A percentile compares a stretch with the other conserved stretches of the same genome.
phyloP scores from a whole-genome alignment of 2,113 vertebrate species.

The Solea solea region DNA sequence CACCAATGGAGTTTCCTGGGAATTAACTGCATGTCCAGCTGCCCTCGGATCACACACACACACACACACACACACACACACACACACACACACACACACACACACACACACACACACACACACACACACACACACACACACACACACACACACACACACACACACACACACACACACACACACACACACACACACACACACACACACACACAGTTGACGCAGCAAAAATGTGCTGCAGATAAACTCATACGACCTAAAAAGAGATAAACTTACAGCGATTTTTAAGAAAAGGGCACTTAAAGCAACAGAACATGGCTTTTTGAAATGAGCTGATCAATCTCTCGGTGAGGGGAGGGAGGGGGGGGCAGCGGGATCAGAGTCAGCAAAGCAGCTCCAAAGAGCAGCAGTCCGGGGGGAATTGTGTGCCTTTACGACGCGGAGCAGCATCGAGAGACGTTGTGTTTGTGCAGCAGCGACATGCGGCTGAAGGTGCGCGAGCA shows the following conservation, averaged over 20 bases:
- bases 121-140: conserved; percentile 40
- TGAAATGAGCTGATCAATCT: conserved; percentile 6
- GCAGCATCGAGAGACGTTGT: conserved; percentile 88
- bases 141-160: conserved; percentile 40
- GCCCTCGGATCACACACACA: conserved; percentile 51
- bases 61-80: conserved; percentile 16
- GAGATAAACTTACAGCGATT: background rate
- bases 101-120: conserved; percentile 6
- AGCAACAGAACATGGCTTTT: conserved; percentile 1
- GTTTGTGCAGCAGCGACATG: conserved; percentile 98
- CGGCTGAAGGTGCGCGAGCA: conserved; percentile 97
- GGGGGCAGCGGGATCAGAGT: background rate
- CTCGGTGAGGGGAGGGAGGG: background rate
- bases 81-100: conserved; percentile 6
- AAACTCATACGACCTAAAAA: background rate
- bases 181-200: conserved; percentile 34
- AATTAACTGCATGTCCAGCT: conserved; percentile 77
- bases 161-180: conserved; percentile 33
- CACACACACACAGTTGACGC: conserved; percentile 8
- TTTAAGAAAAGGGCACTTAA: conserved; percentile 55
- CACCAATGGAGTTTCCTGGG: conserved; percentile 79
- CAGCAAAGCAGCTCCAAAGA: conserved; percentile 14
- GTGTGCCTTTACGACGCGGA: conserved; percentile 79
- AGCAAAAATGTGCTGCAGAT: conserved; percentile 9
- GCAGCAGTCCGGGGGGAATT: conserved; percentile 31